Evolutionary conservation across 2,888 invertebrate species (phyloP).

Genomic region (Empis livida): DNA sequence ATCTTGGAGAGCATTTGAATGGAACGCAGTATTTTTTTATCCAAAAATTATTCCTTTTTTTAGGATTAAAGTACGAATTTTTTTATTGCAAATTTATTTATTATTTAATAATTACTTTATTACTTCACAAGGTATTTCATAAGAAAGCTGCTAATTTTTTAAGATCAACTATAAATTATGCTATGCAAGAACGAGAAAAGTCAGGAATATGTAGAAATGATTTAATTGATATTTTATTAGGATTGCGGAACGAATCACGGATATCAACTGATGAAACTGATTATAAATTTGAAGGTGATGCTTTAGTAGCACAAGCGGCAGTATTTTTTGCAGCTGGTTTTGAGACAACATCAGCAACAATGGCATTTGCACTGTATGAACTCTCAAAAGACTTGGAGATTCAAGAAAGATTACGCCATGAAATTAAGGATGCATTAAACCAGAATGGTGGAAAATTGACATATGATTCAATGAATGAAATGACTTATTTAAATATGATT

Average conservation of each 20-base stretch:
- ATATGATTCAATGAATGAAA: slow-evolving; percentile 1
- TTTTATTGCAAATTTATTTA: too few relatives aligned
- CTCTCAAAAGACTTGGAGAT: not conserved
- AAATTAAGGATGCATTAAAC: slow-evolving; percentile 1
- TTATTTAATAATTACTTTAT: not conserved
- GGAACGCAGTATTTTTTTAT: slow-evolving; percentile 25
- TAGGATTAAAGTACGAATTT: slow-evolving; percentile 15
- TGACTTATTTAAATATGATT: slow-evolving; percentile 21
- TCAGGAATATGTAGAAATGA: slow-evolving; percentile 34
- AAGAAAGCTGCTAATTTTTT: slow-evolving; percentile 15
- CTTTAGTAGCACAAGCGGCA: slow-evolving; percentile 29
- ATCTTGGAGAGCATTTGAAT: slow-evolving; percentile 19
- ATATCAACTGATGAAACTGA: slow-evolving; percentile 25
- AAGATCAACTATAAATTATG: slow-evolving; percentile 27
- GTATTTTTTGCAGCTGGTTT: slow-evolving; percentile 31
- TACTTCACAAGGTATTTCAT: too few relatives aligned
- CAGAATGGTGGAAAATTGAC: slow-evolving; percentile 1
- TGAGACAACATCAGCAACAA: slow-evolving; percentile 30
- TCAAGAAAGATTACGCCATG: slow-evolving; percentile 2
- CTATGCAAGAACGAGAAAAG: slow-evolving; percentile 33
- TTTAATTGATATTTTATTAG: slow-evolving; percentile 38
- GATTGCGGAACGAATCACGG: slow-evolving; percentile 20
- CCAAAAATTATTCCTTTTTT: slow-evolving; percentile 24
- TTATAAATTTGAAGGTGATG: slow-evolving; percentile 13
- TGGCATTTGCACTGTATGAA: slow-evolving; percentile 2